A percentile compares a stretch with the other conserved stretches of the same genome.
These are phyloP conservation scores for Gobionotothen gibberifrons DNA, from an alignment of 2,797 vertebrate genomes.

Conservation along the genomic window DNA sequence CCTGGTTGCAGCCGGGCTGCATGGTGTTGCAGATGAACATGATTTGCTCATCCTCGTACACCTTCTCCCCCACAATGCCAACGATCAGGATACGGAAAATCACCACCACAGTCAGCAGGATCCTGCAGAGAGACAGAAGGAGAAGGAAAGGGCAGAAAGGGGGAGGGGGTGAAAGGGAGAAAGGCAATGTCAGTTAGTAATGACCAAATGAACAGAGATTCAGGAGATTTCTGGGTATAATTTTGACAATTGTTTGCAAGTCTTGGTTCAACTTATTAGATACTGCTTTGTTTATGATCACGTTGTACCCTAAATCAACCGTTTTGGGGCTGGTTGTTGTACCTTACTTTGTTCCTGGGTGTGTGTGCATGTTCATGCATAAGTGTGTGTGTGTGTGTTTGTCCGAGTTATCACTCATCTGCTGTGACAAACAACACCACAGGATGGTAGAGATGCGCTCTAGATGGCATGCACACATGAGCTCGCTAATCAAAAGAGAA, in stretches of 20 bases:
- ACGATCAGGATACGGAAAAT: conserved; percentile 95
- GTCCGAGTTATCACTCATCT: conserved; percentile 33
- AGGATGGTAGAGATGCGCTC: conserved; percentile 47
- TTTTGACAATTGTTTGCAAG: conserved; percentile 5
- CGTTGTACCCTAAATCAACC: neutral
- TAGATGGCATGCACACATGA: conserved; percentile 51
- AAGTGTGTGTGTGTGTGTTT: conserved; percentile 20
- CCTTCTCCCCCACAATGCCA: conserved; percentile 92
- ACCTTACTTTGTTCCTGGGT: neutral
- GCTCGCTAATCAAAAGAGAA: conserved; percentile 38
- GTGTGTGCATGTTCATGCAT: conserved; percentile 17
- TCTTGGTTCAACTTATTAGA: conserved; percentile 22
- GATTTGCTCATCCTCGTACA: conserved; percentile 92
- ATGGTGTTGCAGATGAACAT: conserved; percentile 95
- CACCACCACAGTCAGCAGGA: conserved; percentile 94
- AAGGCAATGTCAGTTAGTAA: conserved; percentile 57
- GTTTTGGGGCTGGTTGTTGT: neutral
- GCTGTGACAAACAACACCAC: conserved; percentile 43
- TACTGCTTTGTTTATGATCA: conserved; percentile 22
- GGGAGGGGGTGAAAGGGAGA: conserved; percentile 40
- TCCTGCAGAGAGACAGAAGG: conserved; percentile 80
- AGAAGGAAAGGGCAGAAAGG: conserved; percentile 56
- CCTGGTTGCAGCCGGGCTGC: conserved; percentile 93
- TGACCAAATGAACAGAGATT: conserved; percentile 31
- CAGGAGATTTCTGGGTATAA: conserved; percentile 24